Conservation (phyloP, 64 coral and sea anemone species). For the Pocillopora damicornis region DNA sequence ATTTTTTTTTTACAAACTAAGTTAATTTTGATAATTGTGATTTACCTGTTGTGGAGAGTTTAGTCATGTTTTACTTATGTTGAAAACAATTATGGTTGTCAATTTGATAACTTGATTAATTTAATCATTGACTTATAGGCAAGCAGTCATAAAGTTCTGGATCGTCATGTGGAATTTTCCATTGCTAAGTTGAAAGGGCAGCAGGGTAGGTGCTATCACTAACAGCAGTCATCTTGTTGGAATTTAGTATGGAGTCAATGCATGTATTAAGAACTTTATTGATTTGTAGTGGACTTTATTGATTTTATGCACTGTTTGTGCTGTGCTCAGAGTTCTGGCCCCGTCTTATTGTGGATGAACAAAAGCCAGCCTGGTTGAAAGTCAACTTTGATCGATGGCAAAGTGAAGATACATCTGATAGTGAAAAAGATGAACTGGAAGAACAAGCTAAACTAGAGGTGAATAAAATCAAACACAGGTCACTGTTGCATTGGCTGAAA, state of each 20-base stretch:
- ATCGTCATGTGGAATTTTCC: conserved; percentile 55
- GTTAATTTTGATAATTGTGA: too few species aligned
- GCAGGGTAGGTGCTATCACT: neutral
- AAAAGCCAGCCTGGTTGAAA: conserved; percentile 93
- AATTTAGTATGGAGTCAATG: too few species aligned
- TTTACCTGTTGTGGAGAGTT: too few species aligned
- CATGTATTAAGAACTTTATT: neutral
- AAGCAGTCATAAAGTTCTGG: conserved; percentile 55
- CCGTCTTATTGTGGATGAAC: conserved; percentile 61
- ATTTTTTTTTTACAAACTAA: neutral
- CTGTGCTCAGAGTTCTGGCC: conserved; percentile 62
- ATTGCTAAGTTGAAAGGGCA: conserved; percentile 53
- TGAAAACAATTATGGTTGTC: too few species aligned
- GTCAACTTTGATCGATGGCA: conserved; percentile 97
- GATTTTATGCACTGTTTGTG: neutral
- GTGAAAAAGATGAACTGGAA: conserved; percentile 64
- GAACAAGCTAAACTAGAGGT: conserved; percentile 58
- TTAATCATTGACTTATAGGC: conserved; percentile 2
- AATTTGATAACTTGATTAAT: neutral
- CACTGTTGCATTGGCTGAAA: neutral
- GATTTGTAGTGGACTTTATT: neutral
- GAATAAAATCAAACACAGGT: neutral
- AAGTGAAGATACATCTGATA: conserved; percentile 85
- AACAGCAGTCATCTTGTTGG: too few species aligned
- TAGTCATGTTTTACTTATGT: too few species aligned